These are phyloP conservation scores for Lamprologus callipterus DNA, from an alignment of 2,113 vertebrate species.

Conservation along the genomic window DNA sequence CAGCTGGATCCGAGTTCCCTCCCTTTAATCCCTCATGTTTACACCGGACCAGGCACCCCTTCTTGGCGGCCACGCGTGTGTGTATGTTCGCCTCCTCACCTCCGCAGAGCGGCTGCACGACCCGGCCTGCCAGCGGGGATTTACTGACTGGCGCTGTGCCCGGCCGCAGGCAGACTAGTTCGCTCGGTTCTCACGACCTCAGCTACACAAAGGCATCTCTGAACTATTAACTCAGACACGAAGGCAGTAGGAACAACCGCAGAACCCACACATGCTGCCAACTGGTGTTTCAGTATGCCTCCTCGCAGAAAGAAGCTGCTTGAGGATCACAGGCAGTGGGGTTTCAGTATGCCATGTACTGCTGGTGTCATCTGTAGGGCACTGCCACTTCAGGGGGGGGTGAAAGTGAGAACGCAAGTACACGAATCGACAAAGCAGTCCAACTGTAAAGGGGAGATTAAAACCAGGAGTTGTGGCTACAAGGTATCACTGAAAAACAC, in stretches of 20 bases:
- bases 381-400: background rate
- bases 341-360: conserved; percentile 22
- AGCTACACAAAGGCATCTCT: conserved; percentile 70
- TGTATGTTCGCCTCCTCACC: conserved; percentile 63
- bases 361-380: conserved; percentile 54
- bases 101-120: conserved; percentile 56
- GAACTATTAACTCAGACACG: conserved; percentile 70
- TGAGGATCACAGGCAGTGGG: background rate
- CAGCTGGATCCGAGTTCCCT: background rate
- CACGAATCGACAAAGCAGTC: background rate
- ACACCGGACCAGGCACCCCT: conserved; percentile 33
- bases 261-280: conserved; percentile 66
- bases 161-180: conserved; percentile 75
- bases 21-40: conserved; percentile 33
- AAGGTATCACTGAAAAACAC: background rate
- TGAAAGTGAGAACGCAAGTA: conserved; percentile 27
- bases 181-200: conserved; percentile 83
- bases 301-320: conserved; percentile 27
- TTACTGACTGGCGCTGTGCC: conserved; percentile 76
- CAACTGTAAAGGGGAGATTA: background rate
- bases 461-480: background rate
- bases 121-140: conserved; percentile 71
- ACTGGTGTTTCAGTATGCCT: conserved; percentile 54
- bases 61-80: conserved; percentile 55
- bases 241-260: conserved; percentile 58